These are phyloP conservation scores for Neosilurus mollespiculum DNA, from an alignment of 2,797 vertebrate species.

Conservation along the genomic window DNA sequence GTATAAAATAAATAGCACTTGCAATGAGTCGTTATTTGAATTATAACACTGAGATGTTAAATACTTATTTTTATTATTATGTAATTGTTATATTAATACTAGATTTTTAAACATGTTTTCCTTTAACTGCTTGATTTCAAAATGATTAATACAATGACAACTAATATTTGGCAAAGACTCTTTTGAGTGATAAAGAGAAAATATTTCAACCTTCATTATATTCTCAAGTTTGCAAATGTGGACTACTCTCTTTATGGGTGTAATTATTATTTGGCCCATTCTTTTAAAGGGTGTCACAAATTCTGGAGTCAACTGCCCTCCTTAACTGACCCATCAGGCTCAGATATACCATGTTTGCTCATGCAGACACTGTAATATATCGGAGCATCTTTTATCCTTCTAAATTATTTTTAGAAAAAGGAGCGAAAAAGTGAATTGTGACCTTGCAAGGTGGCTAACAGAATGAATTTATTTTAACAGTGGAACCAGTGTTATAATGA, in stretches of 20 bases:
- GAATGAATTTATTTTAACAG: slow-evolving; percentile 42
- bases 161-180: background rate
- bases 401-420: slow-evolving; percentile 27
- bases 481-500: slow-evolving; percentile 35
- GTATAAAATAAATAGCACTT: background rate
- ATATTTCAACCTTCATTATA: background rate
- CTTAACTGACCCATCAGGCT: slow-evolving; percentile 29
- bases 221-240: background rate
- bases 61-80: background rate
- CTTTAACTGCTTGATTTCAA: background rate
- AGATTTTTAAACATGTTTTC: background rate
- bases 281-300: background rate
- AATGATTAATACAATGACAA: background rate
- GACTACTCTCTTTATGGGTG: background rate
- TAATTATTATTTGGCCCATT: background rate
- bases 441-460: slow-evolving; percentile 47
- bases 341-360: slow-evolving; percentile 17
- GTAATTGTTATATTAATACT: background rate
- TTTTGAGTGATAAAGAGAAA: background rate
- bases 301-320: slow-evolving; percentile 14
- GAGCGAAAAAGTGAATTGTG: slow-evolving; percentile 6
- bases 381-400: slow-evolving; percentile 23
- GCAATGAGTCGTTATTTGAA: background rate
- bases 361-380: background rate
- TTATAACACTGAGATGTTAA: background rate